These are phyloP conservation scores for Antheraea yamamai DNA, from an alignment of 2,888 invertebrate genomes.

Conservation along the genomic window DNA sequence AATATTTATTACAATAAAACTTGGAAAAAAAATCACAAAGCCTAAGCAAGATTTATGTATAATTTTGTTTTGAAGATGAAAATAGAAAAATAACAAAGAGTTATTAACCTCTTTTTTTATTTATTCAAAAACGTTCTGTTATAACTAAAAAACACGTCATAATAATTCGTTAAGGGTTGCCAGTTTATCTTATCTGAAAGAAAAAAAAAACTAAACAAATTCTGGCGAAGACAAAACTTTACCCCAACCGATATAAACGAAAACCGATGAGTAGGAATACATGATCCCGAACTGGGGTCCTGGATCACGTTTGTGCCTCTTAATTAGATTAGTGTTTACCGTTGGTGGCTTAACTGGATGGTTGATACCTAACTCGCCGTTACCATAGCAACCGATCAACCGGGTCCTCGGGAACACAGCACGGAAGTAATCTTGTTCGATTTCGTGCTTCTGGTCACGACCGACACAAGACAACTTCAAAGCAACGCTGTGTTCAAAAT, in stretches of 20 bases:
- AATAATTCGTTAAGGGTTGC: too few species aligned
- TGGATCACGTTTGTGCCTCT: slow-evolving; percentile 44
- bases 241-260: slow-evolving; percentile 76
- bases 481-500: slow-evolving; percentile 65
- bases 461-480: slow-evolving; percentile 74
- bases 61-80: too few species aligned
- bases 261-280: slow-evolving; percentile 72
- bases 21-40: too few species aligned
- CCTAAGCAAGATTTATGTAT: too few species aligned
- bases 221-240: slow-evolving; percentile 46
- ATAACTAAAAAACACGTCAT: too few species aligned
- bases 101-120: too few species aligned
- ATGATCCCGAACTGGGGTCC: slow-evolving; percentile 56
- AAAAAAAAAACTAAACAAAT: not conserved
- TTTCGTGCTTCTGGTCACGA: slow-evolving; percentile 62
- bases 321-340: slow-evolving; percentile 32
- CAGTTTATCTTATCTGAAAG: too few species aligned
- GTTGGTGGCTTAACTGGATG: slow-evolving; percentile 46
- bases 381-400: slow-evolving; percentile 70
- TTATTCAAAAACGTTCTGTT: too few species aligned
- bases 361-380: slow-evolving; percentile 71
- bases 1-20: too few species aligned
- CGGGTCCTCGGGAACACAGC: slow-evolving; percentile 65
- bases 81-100: too few species aligned
- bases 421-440: slow-evolving; percentile 66